These are phyloP conservation scores for Cuniculus paca DNA, from an alignment of 2,797 vertebrate species.

Conservation along the genomic window DNA sequence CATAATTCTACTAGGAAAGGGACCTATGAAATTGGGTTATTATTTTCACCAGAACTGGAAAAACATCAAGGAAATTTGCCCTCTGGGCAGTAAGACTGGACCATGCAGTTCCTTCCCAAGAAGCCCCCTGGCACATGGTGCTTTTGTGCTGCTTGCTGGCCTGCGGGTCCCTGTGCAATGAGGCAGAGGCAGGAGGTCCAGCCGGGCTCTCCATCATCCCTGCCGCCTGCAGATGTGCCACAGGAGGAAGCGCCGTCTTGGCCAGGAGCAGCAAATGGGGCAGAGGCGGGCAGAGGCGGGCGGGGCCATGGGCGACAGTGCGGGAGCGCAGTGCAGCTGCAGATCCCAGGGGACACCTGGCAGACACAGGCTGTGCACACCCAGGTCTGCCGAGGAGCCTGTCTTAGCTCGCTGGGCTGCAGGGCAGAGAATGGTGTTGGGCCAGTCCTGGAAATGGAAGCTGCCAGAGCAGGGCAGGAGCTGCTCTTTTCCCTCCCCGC, in stretches of 20 bases:
- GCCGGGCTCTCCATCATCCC: neutral
- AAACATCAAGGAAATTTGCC: neutral
- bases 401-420: neutral
- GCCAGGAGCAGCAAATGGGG: neutral
- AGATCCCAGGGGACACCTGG: neutral
- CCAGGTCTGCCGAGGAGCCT: neutral
- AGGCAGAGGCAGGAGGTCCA: neutral
- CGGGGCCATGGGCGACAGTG: neutral
- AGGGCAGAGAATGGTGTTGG: neutral
- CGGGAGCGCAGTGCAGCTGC: neutral
- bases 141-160: neutral
- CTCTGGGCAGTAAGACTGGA: neutral
- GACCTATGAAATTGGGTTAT: neutral
- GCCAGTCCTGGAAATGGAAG: neutral
- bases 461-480: neutral
- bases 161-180: neutral
- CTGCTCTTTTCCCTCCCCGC: neutral
- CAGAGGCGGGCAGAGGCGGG: neutral
- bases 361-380: neutral
- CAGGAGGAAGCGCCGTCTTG: neutral
- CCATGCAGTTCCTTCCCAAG: neutral
- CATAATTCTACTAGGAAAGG: neutral
- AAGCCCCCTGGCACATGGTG: neutral
- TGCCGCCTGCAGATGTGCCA: neutral
- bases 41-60: slow-evolving; percentile 28